Percentiles rank a stretch among this genome's conserved stretches.
Evolutionary conservation across 2,113 vertebrate species (phyloP).

Genomic region (Thalassoma bifasciatum): DNA sequence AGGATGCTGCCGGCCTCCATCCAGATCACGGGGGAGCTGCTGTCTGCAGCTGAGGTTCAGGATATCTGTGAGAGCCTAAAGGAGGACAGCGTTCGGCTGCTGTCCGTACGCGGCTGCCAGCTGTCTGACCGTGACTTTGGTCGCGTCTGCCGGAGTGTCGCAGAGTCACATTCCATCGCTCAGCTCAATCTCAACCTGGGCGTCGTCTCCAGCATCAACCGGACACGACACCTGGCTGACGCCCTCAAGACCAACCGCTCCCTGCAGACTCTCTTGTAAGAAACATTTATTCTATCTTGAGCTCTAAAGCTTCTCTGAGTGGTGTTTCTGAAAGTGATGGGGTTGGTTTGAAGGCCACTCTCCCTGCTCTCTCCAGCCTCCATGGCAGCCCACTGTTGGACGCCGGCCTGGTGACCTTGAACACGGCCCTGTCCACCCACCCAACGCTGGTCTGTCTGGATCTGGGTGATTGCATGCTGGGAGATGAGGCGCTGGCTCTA

Average conservation of each 20-base stretch:
- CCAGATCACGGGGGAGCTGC: slow-evolving; percentile 94
- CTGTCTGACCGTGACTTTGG: slow-evolving; percentile 94
- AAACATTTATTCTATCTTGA: slow-evolving; percentile 29
- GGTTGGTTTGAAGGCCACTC: slow-evolving; percentile 4
- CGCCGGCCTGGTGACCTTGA: slow-evolving; percentile 90
- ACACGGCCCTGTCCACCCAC: slow-evolving; percentile 90
- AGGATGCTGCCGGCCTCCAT: slow-evolving; percentile 94
- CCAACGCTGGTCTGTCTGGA: slow-evolving; percentile 93
- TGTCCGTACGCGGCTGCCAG: slow-evolving; percentile 93
- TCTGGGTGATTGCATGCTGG: slow-evolving; percentile 95
- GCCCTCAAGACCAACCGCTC: slow-evolving; percentile 92
- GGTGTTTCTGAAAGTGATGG: not conserved
- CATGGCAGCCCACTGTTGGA: slow-evolving; percentile 94
- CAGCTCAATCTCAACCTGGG: slow-evolving; percentile 97
- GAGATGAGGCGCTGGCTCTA: slow-evolving; percentile 92
- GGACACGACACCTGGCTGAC: slow-evolving; percentile 91
- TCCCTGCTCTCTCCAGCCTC: slow-evolving; percentile 80
- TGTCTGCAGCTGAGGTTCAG: slow-evolving; percentile 92
- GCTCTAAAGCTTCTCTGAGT: not conserved
- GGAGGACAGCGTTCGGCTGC: slow-evolving; percentile 90
- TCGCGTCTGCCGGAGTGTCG: slow-evolving; percentile 90
- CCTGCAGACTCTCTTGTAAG: slow-evolving; percentile 96
- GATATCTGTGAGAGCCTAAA: slow-evolving; percentile 94
- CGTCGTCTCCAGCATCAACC: slow-evolving; percentile 88
- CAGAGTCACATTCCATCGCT: slow-evolving; percentile 89